A percentile compares a stretch with the other conserved stretches of the same genome.
Conservation (phyloP, 2,113 vertebrate genomes). For the Cottus gobio region DNA sequence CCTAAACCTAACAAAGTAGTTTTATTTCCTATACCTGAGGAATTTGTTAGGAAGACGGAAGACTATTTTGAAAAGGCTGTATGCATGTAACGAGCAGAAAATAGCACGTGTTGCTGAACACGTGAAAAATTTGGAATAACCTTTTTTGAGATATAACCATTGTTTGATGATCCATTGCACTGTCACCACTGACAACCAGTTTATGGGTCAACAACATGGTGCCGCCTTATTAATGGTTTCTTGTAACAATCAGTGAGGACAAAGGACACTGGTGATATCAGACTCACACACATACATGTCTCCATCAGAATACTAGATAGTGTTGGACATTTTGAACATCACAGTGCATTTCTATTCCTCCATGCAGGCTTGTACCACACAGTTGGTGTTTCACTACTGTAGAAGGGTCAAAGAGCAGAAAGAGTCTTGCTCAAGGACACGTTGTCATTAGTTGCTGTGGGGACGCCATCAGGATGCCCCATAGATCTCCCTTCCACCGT, state of each 20-base stretch:
- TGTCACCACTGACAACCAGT: not conserved
- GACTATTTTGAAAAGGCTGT: not conserved
- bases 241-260: not conserved
- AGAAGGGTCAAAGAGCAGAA: constrained; percentile 45
- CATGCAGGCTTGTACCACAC: constrained; percentile 3
- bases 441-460: constrained; percentile 42
- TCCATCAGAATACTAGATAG: not conserved
- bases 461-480: constrained; percentile 27
- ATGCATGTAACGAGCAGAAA: too few species aligned
- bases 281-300: not conserved
- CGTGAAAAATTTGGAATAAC: not conserved
- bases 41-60: not conserved
- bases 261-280: constrained; percentile 7
- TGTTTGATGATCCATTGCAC: not conserved
- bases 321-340: not conserved
- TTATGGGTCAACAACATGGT: not conserved
- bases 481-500: constrained; percentile 19
- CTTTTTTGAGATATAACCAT: not conserved
- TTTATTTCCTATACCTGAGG: not conserved
- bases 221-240: not conserved
- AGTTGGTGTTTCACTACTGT: constrained; percentile 12
- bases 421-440: constrained; percentile 54
- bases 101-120: too few species aligned
- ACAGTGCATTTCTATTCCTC: not conserved
- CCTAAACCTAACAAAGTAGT: not conserved